A percentile compares a stretch with the other conserved stretches of the same genome.
Conservation (phyloP, 2,797 vertebrate species). For the Pantherophis vulpinus region DNA sequence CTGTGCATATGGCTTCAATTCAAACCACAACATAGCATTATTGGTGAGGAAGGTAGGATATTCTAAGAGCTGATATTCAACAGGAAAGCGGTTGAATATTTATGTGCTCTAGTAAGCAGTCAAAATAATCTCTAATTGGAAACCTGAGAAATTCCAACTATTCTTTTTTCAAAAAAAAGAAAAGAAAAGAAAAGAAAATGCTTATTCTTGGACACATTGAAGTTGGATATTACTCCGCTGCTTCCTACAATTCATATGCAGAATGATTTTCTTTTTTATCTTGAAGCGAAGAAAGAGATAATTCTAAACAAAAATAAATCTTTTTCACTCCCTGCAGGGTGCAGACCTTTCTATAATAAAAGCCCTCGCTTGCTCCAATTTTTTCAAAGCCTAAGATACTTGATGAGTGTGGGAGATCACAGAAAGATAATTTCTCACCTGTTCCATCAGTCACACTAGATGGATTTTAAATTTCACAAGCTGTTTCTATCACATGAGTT, state of each 20-base stretch:
- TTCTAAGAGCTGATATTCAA: background rate
- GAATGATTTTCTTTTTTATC: background rate
- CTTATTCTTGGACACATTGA: background rate
- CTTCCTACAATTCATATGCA: background rate
- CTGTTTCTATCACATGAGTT: background rate
- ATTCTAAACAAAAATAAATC: background rate
- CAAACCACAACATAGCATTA: background rate
- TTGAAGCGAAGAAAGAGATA: background rate
- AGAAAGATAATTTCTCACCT: background rate
- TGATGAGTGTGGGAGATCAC: background rate
- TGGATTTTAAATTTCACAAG: background rate
- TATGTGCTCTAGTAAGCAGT: background rate
- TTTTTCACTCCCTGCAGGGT: background rate
- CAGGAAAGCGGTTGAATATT: background rate
- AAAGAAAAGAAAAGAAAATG: background rate
- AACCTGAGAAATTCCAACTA: background rate
- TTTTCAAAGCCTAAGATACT: background rate
- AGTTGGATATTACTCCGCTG: background rate
- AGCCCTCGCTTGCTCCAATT: background rate
- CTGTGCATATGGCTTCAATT: background rate
- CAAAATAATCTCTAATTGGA: background rate
- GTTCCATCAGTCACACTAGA: background rate
- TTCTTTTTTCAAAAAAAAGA: background rate
- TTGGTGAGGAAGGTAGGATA: background rate
- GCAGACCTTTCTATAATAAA: background rate